These are phyloP conservation scores for Ramphastos sulfuratus DNA, from an alignment of 2,113 vertebrate genomes.

Conservation along the genomic window DNA sequence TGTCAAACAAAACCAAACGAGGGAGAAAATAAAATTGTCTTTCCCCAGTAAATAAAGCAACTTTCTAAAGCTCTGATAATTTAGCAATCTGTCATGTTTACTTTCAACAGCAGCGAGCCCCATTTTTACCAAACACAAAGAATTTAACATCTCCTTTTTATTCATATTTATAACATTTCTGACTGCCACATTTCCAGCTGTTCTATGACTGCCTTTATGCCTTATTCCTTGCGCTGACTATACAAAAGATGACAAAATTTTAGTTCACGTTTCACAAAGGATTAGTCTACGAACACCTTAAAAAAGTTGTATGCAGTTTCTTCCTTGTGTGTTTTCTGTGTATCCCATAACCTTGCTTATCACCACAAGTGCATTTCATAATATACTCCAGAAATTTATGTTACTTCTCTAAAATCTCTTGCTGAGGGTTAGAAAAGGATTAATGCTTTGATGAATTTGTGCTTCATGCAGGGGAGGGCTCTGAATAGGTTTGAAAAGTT, in stretches of 20 bases:
- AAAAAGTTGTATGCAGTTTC: background rate
- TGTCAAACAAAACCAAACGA: background rate
- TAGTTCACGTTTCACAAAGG: background rate
- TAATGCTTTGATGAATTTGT: background rate
- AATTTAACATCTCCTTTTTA: background rate
- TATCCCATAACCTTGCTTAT: background rate
- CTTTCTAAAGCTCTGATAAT: background rate
- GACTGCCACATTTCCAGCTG: background rate
- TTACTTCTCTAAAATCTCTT: background rate
- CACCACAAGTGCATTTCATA: background rate
- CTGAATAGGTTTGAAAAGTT: background rate
- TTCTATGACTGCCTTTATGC: background rate
- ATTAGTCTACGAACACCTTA: background rate
- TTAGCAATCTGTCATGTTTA: background rate
- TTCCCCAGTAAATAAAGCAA: background rate
- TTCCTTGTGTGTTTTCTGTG: background rate
- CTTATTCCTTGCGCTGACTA: background rate
- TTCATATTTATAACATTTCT: background rate
- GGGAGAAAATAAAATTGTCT: background rate
- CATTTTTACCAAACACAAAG: background rate
- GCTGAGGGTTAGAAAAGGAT: background rate
- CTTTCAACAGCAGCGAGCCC: background rate
- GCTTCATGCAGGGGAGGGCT: background rate
- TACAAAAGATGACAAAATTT: background rate
- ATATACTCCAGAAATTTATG: background rate